Evolutionary conservation across 1,140 invertebrate genomes (phyloP).

Genomic region (Penaeus chinensis): DNA sequence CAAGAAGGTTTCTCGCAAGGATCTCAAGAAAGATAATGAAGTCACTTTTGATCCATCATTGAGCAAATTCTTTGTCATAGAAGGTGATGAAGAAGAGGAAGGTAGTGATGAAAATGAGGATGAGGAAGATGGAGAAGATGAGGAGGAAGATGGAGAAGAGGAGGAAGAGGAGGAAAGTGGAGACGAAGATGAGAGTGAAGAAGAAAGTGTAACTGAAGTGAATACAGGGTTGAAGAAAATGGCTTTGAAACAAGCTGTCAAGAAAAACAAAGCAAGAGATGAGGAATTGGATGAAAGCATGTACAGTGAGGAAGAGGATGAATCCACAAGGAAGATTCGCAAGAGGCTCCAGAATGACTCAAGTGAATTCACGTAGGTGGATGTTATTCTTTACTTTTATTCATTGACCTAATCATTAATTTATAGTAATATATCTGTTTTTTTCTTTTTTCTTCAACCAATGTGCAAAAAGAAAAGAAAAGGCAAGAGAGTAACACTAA

Average conservation of each 20-base stretch:
- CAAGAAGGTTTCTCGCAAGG: constrained; percentile 36
- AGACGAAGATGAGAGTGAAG: background rate
- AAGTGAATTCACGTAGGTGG: constrained; percentile 35
- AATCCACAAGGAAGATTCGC: background rate
- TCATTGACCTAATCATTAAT: background rate
- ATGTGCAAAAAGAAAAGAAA: too few relatives aligned
- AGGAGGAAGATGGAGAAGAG: too few relatives aligned
- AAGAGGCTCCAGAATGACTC: constrained; percentile 9
- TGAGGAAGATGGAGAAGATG: constrained; percentile 1
- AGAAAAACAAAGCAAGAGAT: too few relatives aligned
- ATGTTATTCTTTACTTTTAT: too few relatives aligned
- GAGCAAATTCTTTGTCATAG: constrained; percentile 26
- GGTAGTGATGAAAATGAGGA: constrained; percentile 14
- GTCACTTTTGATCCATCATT: constrained; percentile 35
- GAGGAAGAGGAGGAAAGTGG: background rate
- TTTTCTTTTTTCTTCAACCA: too few relatives aligned
- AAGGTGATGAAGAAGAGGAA: constrained; percentile 18
- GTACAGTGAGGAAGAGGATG: background rate
- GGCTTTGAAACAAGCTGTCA: background rate
- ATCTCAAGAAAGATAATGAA: constrained; percentile 32
- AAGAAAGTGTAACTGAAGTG: background rate
- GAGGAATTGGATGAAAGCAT: too few relatives aligned
- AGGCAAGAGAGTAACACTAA: background rate
- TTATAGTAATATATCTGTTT: background rate
- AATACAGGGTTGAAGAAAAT: background rate